Evolutionary conservation across 92 coral and sea anemone genomes (phyloP), one percentile per base, ranked within the genome.

Genomic region (Phenganax subtilis): DNA sequence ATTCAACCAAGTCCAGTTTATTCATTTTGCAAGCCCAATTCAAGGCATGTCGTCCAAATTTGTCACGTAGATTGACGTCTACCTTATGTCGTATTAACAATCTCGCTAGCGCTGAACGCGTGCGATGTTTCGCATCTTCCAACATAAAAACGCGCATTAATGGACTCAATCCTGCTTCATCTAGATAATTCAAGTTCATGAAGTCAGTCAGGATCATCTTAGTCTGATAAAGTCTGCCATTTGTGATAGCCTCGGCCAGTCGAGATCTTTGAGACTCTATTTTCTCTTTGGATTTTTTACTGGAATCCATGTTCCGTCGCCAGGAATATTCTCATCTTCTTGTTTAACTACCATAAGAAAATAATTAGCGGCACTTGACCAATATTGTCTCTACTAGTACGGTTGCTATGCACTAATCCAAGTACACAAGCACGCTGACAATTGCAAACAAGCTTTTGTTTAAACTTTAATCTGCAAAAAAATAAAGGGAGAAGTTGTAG

Each of bases 131-230:
- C 61, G 75, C 86, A 64, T 94, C 92, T 30, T 87, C 90, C 78
- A 94, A 66, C 64, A 76, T 72, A 62, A 89, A 88, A n/a, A 94
- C 97, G 8, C 92, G 86, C 72, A 92, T 84, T n/a, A 94, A 80
- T 7, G 98, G 98, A 67, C 89, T 94, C 54, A 87, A 87, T 5
- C 97, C 97, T 60, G 92, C 88, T n/a, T 92, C 88, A 67, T 94
- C 98, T 9, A 84, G 56, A 68, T 85, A 94, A 58, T 85, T 83
- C 72, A 84, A 76, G 53, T 81, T 81, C 28, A 85, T 81, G 59
- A 91, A 91, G 78, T 85, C 78, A 59, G 87, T 92, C 47, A 94
- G 65, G 54, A 94, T 89, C 64, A 89, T 86, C 63, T 89, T 85
- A 20, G 98, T 94, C 82, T 91, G 97, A 63, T 90, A 94, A 60